Evolutionary conservation across 1,140 invertebrate genomes (phyloP).

Genomic region (Drosophila punjabiensis): DNA sequence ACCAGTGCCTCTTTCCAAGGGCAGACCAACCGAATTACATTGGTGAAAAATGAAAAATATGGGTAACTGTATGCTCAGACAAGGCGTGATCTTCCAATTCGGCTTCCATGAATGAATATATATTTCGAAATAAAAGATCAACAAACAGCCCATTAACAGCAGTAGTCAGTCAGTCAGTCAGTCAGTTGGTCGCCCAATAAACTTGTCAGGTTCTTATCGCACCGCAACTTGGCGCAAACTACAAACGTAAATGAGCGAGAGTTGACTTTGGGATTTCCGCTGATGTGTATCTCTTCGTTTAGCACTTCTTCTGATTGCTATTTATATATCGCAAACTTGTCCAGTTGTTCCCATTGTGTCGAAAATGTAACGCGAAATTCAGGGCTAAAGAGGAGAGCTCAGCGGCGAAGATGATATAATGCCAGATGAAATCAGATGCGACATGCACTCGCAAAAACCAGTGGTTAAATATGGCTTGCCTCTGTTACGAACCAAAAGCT

Average conservation of each 20-base stretch:
- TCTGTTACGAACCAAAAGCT: background rate
- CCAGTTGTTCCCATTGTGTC: conserved; percentile 59
- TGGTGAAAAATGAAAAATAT: conserved; percentile 29
- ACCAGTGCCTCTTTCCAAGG: conserved; percentile 41
- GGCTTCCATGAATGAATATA: conserved; percentile 32
- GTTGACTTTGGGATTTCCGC: conserved; percentile 22
- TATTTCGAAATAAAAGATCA: conserved; percentile 36
- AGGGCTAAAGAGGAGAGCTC: conserved; percentile 40
- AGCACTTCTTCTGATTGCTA: conserved; percentile 56
- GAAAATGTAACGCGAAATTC: conserved; percentile 58
- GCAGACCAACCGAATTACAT: conserved; percentile 41
- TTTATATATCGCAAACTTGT: conserved; percentile 45
- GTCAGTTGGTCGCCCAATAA: conserved; percentile 1
- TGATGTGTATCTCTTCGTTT: conserved; percentile 47
- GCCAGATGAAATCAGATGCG: conserved; percentile 10
- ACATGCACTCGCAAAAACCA: conserved; percentile 27
- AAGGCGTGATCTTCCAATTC: conserved; percentile 27
- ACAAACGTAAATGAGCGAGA: conserved; percentile 2
- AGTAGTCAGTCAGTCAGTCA: background rate
- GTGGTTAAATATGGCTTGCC: background rate
- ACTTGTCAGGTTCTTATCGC: conserved; percentile 41
- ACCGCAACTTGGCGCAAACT: conserved; percentile 18
- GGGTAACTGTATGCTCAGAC: conserved; percentile 20
- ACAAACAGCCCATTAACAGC: background rate
- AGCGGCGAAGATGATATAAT: conserved; percentile 56